A percentile compares a stretch with the other conserved stretches of the same genome.
Evolutionary conservation across 2,797 vertebrate genomes (phyloP).

Genomic region (Nasua narica): DNA sequence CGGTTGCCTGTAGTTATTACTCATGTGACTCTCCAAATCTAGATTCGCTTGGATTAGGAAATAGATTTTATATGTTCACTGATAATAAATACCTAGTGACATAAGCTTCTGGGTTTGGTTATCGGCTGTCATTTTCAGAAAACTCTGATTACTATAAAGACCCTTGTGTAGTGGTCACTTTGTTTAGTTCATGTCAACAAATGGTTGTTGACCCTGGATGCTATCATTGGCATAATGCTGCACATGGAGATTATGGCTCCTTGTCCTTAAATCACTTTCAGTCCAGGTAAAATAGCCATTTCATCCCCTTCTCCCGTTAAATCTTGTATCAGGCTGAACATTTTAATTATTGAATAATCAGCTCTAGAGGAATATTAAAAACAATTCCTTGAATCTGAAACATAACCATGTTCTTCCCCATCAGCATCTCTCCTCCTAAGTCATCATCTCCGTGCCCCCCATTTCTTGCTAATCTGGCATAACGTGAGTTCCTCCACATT

Average conservation of each 20-base stretch:
- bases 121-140: neutral
- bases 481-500: neutral
- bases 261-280: neutral
- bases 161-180: neutral
- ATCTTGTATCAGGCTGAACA: neutral
- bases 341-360: neutral
- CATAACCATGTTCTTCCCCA: neutral
- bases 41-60: neutral
- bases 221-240: neutral
- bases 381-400: neutral
- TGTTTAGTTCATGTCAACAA: neutral
- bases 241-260: neutral
- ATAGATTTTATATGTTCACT: neutral
- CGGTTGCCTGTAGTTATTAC: neutral
- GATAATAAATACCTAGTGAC: neutral
- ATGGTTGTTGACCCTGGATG: neutral
- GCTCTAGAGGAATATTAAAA: neutral
- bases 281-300: neutral
- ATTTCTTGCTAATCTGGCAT: neutral
- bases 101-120: neutral
- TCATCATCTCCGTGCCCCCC: neutral
- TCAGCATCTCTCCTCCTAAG: neutral
- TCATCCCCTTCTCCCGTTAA: neutral
- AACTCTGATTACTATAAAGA: neutral
- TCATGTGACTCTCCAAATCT: neutral